Percentiles rank a stretch among this genome's conserved stretches.
phyloP scores from a whole-genome alignment of 2,888 invertebrate species.

The Ennomos erosarius region DNA sequence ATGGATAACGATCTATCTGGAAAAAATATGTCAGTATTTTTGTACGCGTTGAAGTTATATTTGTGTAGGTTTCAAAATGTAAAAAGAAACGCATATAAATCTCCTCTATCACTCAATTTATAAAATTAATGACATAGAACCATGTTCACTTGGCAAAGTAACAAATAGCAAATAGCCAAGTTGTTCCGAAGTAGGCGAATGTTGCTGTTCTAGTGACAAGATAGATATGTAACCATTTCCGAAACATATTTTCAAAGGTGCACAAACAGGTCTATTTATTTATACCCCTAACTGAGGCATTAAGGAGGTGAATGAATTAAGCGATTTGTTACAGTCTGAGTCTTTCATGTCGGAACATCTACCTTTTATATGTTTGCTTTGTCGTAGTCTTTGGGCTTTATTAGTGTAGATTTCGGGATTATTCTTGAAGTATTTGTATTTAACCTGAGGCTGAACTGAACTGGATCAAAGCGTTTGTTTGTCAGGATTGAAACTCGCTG shows the following conservation, averaged over 20 bases:
- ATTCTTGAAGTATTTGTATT: no score
- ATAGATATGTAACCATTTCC: constrained; percentile 34
- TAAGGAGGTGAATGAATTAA: constrained; percentile 51
- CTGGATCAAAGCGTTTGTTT: no score
- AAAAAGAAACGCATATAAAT: constrained; percentile 4
- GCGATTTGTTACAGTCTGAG: constrained; percentile 58
- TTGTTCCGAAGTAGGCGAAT: constrained; percentile 22
- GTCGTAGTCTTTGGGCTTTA: no score
- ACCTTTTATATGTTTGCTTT: no score
- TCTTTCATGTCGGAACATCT: constrained; percentile 35
- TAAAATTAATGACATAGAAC: constrained; percentile 25
- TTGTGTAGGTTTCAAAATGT: neutral
- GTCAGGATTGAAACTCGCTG: no score
- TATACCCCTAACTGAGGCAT: constrained; percentile 46
- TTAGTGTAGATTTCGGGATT: no score
- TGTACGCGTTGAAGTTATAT: neutral
- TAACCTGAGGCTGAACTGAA: no score
- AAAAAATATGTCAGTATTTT: no score
- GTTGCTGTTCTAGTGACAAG: constrained; percentile 29
- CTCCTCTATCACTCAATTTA: constrained; percentile 14
- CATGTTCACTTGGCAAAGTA: constrained; percentile 23
- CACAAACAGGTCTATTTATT: constrained; percentile 43
- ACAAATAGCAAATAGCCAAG: constrained; percentile 20
- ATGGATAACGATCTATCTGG: no score
- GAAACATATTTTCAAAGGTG: constrained; percentile 28